Conservation (phyloP, 1,140 invertebrate species). For the Diuraphis noxia region DNA sequence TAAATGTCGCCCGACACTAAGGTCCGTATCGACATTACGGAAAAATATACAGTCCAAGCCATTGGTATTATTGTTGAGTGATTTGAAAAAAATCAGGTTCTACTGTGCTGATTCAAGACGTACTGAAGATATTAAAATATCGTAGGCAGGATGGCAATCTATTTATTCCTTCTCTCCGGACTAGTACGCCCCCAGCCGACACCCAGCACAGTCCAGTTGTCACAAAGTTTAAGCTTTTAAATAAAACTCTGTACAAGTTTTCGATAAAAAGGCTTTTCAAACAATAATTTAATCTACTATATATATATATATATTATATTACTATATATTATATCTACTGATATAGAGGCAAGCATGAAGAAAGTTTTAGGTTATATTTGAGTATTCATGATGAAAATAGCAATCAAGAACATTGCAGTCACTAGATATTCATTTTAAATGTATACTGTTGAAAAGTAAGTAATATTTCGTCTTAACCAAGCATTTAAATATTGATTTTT, state of each 20-base stretch:
- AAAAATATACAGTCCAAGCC: not conserved
- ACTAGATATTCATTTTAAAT: not conserved
- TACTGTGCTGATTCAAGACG: not conserved
- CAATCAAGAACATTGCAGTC: not conserved
- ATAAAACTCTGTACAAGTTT: conserved; percentile 18
- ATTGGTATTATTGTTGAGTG: not conserved
- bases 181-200: not conserved
- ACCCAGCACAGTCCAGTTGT: not conserved
- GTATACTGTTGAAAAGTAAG: not conserved
- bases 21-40: not conserved
- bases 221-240: conserved; percentile 14
- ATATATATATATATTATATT: too few species aligned
- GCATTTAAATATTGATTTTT: not conserved
- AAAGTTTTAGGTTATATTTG: not conserved
- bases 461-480: not conserved
- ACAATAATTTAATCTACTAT: conserved; percentile 25
- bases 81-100: not conserved
- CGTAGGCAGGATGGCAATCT: not conserved
- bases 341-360: not conserved
- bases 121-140: not conserved
- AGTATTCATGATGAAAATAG: not conserved
- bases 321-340: too few species aligned
- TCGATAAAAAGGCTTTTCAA: conserved; percentile 21
- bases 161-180: not conserved
- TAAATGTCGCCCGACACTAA: not conserved